Conservation (phyloP, 2,113 vertebrate genomes). For the Acanthisitta chloris region DNA sequence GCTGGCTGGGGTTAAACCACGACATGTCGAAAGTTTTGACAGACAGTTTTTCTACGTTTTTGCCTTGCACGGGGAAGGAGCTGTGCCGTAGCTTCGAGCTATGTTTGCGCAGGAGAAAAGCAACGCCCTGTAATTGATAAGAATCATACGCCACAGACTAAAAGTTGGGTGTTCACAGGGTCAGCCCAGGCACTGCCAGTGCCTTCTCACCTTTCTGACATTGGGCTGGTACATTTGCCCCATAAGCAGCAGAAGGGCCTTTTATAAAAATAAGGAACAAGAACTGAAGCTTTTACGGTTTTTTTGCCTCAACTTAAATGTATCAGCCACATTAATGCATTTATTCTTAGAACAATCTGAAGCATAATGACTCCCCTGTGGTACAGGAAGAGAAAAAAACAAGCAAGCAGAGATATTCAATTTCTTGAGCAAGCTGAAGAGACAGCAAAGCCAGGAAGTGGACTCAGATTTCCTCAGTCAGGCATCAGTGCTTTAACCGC, state of each 20-base stretch:
- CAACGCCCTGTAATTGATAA: neutral
- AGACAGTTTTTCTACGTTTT: neutral
- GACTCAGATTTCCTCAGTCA: conserved; percentile 31
- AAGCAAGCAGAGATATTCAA: neutral
- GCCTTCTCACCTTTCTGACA: neutral
- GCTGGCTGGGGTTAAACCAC: no score
- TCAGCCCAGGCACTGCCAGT: neutral
- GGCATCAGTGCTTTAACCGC: neutral
- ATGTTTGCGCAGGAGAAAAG: neutral
- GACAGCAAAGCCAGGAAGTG: conserved; percentile 25
- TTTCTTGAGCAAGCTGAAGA: neutral
- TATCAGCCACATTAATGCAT: neutral
- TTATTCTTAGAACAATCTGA: conserved; percentile 23
- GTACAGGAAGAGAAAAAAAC: neutral
- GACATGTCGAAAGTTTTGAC: neutral
- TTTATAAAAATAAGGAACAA: neutral
- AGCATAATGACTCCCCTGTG: neutral
- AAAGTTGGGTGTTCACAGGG: neutral
- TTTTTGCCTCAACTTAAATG: neutral
- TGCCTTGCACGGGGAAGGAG: neutral
- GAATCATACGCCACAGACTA: neutral
- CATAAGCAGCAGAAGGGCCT: neutral
- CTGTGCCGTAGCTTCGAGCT: fast-evolving
- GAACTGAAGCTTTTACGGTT: neutral
- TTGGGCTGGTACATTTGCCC: neutral